phyloP scores from a whole-genome alignment of 2,888 invertebrate genomes.

The Aporophyla nigra region DNA sequence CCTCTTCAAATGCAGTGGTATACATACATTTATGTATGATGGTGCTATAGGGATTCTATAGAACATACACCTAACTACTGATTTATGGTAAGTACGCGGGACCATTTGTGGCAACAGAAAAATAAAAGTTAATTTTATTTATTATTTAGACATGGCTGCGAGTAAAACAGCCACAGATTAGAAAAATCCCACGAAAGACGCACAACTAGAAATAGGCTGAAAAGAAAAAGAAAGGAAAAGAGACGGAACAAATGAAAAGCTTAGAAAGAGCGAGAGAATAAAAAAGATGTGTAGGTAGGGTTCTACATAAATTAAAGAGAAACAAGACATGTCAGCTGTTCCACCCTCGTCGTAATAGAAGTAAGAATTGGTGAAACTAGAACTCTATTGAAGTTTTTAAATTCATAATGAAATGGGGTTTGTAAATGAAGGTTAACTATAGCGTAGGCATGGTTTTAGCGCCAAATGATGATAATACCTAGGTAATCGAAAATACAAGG shows the following conservation, averaged over 20 bases:
- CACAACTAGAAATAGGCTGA: not conserved
- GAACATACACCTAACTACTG: constrained; percentile 13
- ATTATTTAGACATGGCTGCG: not conserved
- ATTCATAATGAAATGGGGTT: not conserved
- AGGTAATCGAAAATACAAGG: not conserved
- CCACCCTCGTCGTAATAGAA: not conserved
- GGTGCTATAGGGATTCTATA: constrained; percentile 7
- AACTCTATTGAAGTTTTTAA: not conserved
- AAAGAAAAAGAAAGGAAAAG: constrained; percentile 10
- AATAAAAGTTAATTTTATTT: constrained; percentile 5
- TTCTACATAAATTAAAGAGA: constrained; percentile 28
- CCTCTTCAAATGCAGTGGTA: constrained; percentile 45
- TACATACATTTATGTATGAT: constrained; percentile 20
- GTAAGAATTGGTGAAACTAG: not conserved
- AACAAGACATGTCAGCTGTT: constrained; percentile 35
- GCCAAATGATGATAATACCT: not conserved
- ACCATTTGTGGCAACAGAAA: constrained; percentile 11
- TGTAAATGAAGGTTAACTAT: not conserved
- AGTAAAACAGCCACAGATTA: not conserved
- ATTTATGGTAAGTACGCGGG: constrained; percentile 17
- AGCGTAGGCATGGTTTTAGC: not conserved
- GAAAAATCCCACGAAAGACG: not conserved
- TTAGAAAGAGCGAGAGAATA: constrained; percentile 7
- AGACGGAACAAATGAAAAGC: not conserved
- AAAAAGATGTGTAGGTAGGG: constrained; percentile 14